These are phyloP conservation scores for Holothuria glaberrima DNA, from an alignment of 35 echinoderm and acorn worm genomes.

Conservation along the genomic window DNA sequence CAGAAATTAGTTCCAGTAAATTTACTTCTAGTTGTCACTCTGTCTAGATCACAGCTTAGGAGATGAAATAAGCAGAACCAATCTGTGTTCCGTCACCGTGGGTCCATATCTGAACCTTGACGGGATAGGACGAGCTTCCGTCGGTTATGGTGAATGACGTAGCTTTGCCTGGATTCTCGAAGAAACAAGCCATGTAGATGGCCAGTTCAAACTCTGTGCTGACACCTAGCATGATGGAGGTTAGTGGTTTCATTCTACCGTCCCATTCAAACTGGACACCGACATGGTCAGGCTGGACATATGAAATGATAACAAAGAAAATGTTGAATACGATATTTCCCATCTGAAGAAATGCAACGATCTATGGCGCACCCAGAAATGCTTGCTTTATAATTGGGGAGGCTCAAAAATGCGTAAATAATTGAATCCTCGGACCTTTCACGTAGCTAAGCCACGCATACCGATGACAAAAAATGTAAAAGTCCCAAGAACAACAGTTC, in stretches of 20 bases:
- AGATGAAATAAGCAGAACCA: conserved; percentile 42
- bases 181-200: conserved; percentile 78
- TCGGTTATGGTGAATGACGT: conserved; percentile 67
- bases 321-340: neutral
- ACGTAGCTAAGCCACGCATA: too few species aligned
- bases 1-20: too few species aligned
- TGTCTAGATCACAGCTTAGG: neutral
- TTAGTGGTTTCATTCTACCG: conserved; percentile 57
- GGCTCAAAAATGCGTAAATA: too few species aligned
- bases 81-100: neutral
- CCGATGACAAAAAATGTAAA: too few species aligned
- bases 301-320: neutral
- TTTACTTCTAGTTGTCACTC: too few species aligned
- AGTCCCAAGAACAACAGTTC: too few species aligned
- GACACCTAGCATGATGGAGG: conserved; percentile 78
- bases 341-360: neutral
- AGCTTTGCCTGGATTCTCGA: conserved; percentile 49
- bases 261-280: conserved; percentile 74
- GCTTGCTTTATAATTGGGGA: too few species aligned
- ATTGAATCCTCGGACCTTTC: too few species aligned
- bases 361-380: neutral
- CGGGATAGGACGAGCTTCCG: conserved; percentile 5
- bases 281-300: conserved; percentile 67
- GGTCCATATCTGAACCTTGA: conserved; percentile 22
- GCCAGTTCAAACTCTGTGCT: conserved; percentile 96